Evolutionary conservation across 2,888 invertebrate genomes (phyloP).

Genomic region (Phymatocera aterrima): DNA sequence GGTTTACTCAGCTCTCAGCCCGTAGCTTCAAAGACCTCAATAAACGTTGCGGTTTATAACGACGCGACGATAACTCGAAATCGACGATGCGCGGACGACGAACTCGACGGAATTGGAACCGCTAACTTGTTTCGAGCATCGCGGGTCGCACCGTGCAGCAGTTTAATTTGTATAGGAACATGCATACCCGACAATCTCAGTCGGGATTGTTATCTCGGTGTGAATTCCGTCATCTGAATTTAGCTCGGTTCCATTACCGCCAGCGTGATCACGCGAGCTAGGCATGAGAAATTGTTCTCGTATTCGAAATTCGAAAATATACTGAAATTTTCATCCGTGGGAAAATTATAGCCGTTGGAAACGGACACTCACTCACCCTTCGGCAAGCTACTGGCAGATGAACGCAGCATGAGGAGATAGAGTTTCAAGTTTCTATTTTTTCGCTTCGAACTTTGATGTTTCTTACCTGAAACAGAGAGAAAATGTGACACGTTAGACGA

Average conservation of each 20-base stretch:
- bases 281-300: conserved; percentile 17
- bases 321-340: not conserved
- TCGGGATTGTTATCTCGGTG: conserved; percentile 61
- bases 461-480: conserved; percentile 34
- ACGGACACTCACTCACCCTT: not conserved
- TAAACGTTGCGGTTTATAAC: conserved; percentile 15
- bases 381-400: no score
- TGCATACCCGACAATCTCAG: conserved; percentile 58
- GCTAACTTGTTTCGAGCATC: conserved; percentile 4
- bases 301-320: not conserved
- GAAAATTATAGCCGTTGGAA: not conserved
- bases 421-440: not conserved
- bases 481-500: not conserved
- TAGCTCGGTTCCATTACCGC: conserved; percentile 53
- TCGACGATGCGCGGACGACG: conserved; percentile 17
- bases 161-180: not conserved
- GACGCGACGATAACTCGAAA: conserved; percentile 19
- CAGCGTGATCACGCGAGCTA: not conserved
- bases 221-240: conserved; percentile 69
- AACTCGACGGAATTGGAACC: conserved; percentile 31
- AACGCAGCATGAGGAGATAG: not conserved
- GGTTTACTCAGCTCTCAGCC: not conserved
- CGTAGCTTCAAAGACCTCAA: conserved; percentile 3
- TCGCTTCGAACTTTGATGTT: not conserved
- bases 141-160: not conserved